Evolutionary conservation across 2,113 vertebrate genomes (phyloP).

Genomic region (Marmota flaviventris): DNA sequence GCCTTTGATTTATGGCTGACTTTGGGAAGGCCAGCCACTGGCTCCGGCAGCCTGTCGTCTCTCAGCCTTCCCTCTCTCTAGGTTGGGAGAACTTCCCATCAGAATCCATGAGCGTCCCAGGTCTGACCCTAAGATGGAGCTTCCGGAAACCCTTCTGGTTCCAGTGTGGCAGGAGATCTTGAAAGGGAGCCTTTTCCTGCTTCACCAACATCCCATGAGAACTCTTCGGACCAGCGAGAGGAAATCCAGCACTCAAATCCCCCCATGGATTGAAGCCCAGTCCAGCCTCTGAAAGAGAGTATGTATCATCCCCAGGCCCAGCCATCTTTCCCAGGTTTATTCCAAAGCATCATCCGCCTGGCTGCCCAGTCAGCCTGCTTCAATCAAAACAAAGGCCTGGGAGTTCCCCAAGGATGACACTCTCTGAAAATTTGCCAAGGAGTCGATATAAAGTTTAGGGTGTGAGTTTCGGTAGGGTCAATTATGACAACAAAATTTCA

Average conservation of each 20-base stretch:
- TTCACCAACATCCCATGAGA: background rate
- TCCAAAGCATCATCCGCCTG: background rate
- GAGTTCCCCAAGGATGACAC: background rate
- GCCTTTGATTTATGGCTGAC: conserved; percentile 75
- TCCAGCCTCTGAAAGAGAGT: background rate
- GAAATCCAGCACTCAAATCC: background rate
- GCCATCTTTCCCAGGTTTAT: background rate
- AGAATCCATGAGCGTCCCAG: background rate
- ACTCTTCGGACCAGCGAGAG: background rate
- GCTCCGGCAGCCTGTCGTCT: conserved; percentile 39
- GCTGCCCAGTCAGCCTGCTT: background rate
- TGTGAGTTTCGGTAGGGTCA: background rate
- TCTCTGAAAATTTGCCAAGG: conserved; percentile 8
- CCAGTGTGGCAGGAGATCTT: background rate
- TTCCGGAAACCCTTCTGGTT: background rate
- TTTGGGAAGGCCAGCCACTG: conserved; percentile 52
- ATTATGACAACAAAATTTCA: background rate
- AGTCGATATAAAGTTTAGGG: background rate
- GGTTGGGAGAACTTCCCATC: background rate
- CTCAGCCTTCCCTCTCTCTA: background rate
- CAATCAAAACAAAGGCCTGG: background rate
- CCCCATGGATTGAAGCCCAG: background rate
- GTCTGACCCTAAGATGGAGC: background rate
- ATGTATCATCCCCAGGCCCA: rapidly evolving
- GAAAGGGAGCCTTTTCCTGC: background rate